Conservation (phyloP, 2,797 vertebrate genomes). For the Sciurus carolinensis region DNA sequence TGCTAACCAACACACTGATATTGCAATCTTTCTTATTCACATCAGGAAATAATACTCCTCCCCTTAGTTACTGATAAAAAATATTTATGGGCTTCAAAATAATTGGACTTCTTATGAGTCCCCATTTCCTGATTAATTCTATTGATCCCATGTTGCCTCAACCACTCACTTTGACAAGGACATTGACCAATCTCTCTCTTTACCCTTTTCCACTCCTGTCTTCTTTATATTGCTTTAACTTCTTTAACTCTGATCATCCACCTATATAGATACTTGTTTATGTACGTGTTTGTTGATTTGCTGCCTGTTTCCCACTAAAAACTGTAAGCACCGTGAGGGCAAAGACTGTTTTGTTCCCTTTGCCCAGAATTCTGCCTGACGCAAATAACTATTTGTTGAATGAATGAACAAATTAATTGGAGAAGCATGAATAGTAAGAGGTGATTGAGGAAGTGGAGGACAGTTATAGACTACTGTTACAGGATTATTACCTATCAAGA, state of each 20-base stretch:
- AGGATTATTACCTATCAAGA: not conserved
- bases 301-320: not conserved
- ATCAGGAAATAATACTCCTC: not conserved
- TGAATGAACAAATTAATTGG: not conserved
- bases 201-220: not conserved
- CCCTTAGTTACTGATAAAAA: not conserved
- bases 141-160: not conserved
- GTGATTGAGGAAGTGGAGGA: not conserved
- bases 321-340: not conserved
- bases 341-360: not conserved
- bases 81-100: not conserved
- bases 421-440: not conserved
- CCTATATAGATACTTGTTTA: not conserved
- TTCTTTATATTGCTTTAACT: slow-evolving; percentile 11
- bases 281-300: not conserved
- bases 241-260: not conserved
- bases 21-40: not conserved
- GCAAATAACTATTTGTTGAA: not conserved
- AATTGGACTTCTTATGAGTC: not conserved
- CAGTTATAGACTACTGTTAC: not conserved
- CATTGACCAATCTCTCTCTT: not conserved
- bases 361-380: not conserved
- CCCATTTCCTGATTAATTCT: not conserved
- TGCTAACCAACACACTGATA: too few species aligned
- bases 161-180: not conserved